Evolutionary conservation across 2,888 invertebrate genomes (phyloP), one percentile per base, ranked within the genome.

Genomic region (Cheilosia variabilis): DNA sequence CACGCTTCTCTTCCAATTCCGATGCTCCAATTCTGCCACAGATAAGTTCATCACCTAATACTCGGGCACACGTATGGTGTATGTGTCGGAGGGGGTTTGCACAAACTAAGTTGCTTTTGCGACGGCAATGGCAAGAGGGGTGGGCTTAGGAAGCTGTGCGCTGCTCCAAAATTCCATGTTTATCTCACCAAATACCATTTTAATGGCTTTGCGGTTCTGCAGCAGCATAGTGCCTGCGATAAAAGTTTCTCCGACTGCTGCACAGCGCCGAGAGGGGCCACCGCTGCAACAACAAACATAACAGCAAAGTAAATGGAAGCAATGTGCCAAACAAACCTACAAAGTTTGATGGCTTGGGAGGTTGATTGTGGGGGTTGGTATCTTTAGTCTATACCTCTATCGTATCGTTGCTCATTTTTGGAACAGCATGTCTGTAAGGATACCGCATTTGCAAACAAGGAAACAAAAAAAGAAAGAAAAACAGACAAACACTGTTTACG

Each of bases 141-240:
- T 69, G 69, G 83, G 69, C 68, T 66, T 66, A n/a, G 69, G 60
- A 47, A 75, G 37, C 24, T 60, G 68, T 84, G 45, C 55, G 45
- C 60, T 65, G 79, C 76, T 80, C 75, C 76, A 66, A 86, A 80
- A 77, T 81, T 81, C 41, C 71, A 80, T 86, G 80, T 86, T 86
- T 86, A 81, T 86, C 81, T 86, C 76, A 77, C 76, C 86, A 77
- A 86, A 81, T 86, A 77, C 76, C 52, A 77, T 81, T 86, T 86
- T 80, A 86, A 86, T 86, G 72, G 86, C 81, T 77, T 66, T 80
- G 86, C 63, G 81, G 81, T 80, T 81, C 68, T 86, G 77, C 76
- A 77, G 72, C 63, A 77, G 76, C 68, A 80, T 62, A 72, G 81
- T 81, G 71, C 76, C 71, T 77, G 72, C 77, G 86, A 72, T 86